These are phyloP conservation scores for Rhinopomastus cyanomelas DNA, from an alignment of 2,113 vertebrate genomes.

Conservation along the genomic window DNA sequence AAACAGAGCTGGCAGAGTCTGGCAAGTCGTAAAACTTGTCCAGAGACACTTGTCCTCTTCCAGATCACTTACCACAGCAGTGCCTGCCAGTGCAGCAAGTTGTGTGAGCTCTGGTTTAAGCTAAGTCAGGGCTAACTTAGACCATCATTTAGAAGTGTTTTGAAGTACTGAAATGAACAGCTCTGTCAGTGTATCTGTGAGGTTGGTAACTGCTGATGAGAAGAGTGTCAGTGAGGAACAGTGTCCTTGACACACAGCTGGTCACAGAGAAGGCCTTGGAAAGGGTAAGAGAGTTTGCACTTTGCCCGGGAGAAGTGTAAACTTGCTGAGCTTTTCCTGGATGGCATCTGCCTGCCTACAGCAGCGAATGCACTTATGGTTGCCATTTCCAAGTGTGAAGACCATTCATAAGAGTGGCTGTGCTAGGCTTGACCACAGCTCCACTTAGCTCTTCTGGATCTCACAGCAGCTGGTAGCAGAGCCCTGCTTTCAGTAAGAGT, in stretches of 20 bases:
- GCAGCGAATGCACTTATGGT: background rate
- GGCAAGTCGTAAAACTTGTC: background rate
- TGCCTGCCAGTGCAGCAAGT: background rate
- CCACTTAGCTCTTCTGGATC: background rate
- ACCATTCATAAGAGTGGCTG: background rate
- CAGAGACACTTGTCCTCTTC: background rate
- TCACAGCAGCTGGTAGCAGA: background rate
- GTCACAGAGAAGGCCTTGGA: background rate
- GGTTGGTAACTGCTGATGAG: background rate
- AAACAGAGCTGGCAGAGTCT: background rate
- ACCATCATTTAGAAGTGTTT: background rate
- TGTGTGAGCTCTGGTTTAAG: background rate
- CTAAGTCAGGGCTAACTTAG: background rate
- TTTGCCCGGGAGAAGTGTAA: background rate
- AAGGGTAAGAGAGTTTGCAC: background rate
- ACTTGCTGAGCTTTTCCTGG: constrained; percentile 13
- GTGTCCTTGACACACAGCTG: background rate
- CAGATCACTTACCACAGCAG: background rate
- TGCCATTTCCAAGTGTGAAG: background rate
- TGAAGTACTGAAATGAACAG: background rate
- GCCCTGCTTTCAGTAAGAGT: background rate
- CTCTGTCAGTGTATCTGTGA: constrained; percentile 15
- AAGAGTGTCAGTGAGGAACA: background rate
- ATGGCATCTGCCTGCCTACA: background rate
- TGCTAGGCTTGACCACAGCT: background rate